A percentile compares a stretch with the other conserved stretches of the same genome.
phyloP scores from a whole-genome alignment of 1,140 invertebrate species.

The Lanistes nyassanus region DNA sequence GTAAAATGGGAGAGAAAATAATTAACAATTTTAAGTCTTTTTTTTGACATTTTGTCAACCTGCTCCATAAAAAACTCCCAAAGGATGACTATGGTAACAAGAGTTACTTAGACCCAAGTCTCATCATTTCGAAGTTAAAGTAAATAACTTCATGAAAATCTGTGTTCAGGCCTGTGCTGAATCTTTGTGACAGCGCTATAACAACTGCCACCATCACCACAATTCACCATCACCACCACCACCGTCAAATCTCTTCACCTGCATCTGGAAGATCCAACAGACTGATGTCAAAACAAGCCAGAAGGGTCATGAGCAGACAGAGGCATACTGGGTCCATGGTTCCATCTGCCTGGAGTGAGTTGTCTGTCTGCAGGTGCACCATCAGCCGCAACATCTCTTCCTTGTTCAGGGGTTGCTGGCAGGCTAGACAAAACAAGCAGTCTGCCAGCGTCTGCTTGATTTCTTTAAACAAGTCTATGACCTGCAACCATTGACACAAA shows the following conservation, averaged over 20 bases:
- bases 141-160: not conserved
- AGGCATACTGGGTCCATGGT: conserved; percentile 80
- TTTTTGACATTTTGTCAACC: too few species aligned
- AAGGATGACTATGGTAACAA: too few species aligned
- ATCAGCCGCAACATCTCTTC: conserved; percentile 69
- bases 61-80: too few species aligned
- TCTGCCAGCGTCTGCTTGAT: conserved; percentile 84
- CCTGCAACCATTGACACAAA: conserved; percentile 68
- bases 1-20: too few species aligned
- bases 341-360: conserved; percentile 58
- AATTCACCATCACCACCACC: not conserved
- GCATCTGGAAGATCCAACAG: conserved; percentile 73
- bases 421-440: conserved; percentile 86
- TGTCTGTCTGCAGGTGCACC: conserved; percentile 64
- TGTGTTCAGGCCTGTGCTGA: not conserved
- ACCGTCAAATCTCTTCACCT: conserved; percentile 41
- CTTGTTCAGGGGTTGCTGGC: conserved; percentile 80
- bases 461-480: conserved; percentile 81
- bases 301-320: conserved; percentile 81
- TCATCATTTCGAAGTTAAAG: conserved; percentile 2
- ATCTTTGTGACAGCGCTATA: not conserved
- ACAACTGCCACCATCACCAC: not conserved
- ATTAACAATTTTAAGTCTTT: too few species aligned
- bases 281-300: conserved; percentile 87
- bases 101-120: conserved; percentile 9